Evolutionary conservation across 2,113 vertebrate genomes (phyloP), one percentile per base, ranked within the genome.

Genomic region (Noturus placidus): DNA sequence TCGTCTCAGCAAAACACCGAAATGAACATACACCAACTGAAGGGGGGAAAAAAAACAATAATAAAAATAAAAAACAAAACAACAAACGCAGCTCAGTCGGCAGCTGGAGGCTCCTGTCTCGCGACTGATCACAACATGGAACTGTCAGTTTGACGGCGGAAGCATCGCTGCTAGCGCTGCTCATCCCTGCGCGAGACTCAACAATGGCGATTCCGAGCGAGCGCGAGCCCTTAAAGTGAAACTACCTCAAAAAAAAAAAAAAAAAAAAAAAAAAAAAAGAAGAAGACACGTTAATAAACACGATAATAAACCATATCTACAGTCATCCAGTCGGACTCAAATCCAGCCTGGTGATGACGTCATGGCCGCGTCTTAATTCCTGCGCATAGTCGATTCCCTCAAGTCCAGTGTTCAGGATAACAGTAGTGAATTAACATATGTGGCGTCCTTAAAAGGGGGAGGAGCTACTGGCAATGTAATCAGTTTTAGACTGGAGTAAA

Each of bases 161-260:
- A 93, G 89, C 88, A 63, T 87, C 88, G 67, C 85, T 86, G 61
- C 57, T 61, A 59, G 4, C 86, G 67, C 82, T 85, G 83, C 84
- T 86, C 91, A 89, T 91, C 88, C 87, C 84, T 81, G 87, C 85
- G 52, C 86, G 78, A 91, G 77, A 89, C 85, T 38, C 70, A 89
- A 91, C 88, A 92, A 92, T 93, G 91, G 91, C 91, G 91, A 89
- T 87, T 84, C 87, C 20, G 61, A 61, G 63, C n/a, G 63, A 86
- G 86, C 72, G 33, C 61, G 57, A 78, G 89, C 86, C 86, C 86
- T 92, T 92, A 89, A 92, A 92, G 91, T 89, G 91, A 91, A 91
- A 88, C 83, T 86, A 81, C 86, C 30, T 20, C 83, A 14, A 42
- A 57, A 84, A 38, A 35, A 4, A n/a, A 30, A 67, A 67, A 27